Evolutionary conservation across 2,888 invertebrate genomes (phyloP), one percentile per base, ranked within the genome.

Genomic region (Arrhopalites spinosus): DNA sequence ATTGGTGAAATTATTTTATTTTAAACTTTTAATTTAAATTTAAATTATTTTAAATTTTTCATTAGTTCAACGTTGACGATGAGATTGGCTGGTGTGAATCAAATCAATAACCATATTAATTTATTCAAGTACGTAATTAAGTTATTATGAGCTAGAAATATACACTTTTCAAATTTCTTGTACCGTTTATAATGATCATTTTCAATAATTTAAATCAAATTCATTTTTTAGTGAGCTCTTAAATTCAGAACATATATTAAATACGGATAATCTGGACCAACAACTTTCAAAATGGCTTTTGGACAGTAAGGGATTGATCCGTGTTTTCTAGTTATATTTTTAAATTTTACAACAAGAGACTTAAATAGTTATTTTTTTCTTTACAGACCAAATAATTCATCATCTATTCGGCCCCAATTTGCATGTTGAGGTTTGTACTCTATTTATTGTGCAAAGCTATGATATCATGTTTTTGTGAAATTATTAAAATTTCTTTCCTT

Each of bases 321-420:
- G n/a, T n/a, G n/a, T n/a, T n/a, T n/a, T n/a, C n/a, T n/a, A n/a
- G n/a, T n/a, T n/a, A n/a, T n/a, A n/a, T n/a, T n/a, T n/a, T n/a
- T n/a, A n/a, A n/a, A n/a, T n/a, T n/a, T n/a, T n/a, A n/a, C n/a
- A n/a, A n/a, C n/a, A n/a, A n/a, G n/a, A n/a, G n/a, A n/a, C n/a
- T n/a, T n/a, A n/a, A n/a, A n/a, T n/a, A n/a, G n/a, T n/a, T n/a
- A n/a, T n/a, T n/a, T n/a, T n/a, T n/a, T 87, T 97, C 25, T 91
- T 94, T 15, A 90, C 90, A 80, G 93, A 95, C 85, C 94, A 93
- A 85, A 95, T 97, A 78, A 93, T 96, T 81, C 92, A 95, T 83
- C 95, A 96, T 85, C 91, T 97, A 77, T 97, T 96, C 87, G 96
- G 97, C n/a, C 97, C 97, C 43, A 97, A 97, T 88, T 88, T 96